Evolutionary conservation across 2,888 invertebrate genomes (phyloP), one percentile per base, ranked within the genome.

Genomic region (Drosophila kuntzei): DNA sequence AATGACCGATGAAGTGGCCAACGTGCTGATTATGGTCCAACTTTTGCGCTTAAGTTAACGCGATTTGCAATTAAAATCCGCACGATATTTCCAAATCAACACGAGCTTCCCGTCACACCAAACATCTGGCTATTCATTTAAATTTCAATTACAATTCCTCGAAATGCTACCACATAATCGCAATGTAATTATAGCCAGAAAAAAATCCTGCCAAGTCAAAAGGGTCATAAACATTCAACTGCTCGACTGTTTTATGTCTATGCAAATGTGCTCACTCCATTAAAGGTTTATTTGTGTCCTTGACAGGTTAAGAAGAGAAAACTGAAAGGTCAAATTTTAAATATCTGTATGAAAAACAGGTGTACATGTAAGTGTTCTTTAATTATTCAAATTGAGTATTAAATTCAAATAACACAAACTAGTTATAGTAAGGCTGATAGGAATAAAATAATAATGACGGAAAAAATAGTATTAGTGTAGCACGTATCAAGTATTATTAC

Each of bases 1-100:
- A 87, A 89, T 89, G 71, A 69, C 81, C 84, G 63, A 71, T 70
- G 66, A 83, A 76, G 68, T 67, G 83, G 57, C 57, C 51, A 37
- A 63, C 57, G 51, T 58, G 74, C 59, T 64, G 63, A 49, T 78
- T 79, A 80, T 79, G 70, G 68, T 54, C 44, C 59, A 78, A 78
- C 50, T 87, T 84, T 74, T 59, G 41, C 34, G 57, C 64, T 68
- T 47, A 75, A 87, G 79, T 87, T 79, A 80, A 75, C 71, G 63
- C 70, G 66, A 79, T 75, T 67, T 64, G 70, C 74, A 79, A 80
- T 84, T 87, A 75, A 89, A 76, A 61, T 67, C 71, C 65, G 63
- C 89, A 84, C 85, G 79, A 79, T 53, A 76, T 74, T 74, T 73
- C 41, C 60, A 49, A 71, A 49, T 58, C 55, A 64, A 59, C 68